A percentile compares a stretch with the other conserved stretches of the same genome.
Conservation (phyloP, 2,113 vertebrate species). For the Corythornis cristatus region DNA sequence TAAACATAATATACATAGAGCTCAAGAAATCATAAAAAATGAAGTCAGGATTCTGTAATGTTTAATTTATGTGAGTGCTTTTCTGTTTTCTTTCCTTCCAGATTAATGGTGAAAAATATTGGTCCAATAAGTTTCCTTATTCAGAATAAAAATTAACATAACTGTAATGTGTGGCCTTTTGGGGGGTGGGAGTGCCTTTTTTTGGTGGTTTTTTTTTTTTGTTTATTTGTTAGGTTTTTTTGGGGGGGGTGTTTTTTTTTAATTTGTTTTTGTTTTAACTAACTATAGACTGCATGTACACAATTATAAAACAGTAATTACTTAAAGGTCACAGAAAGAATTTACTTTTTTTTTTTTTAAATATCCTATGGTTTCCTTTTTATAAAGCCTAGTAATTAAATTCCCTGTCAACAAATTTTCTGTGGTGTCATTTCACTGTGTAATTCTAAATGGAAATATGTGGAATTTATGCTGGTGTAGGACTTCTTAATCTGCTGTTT, state of each 20-base stretch:
- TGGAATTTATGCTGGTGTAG: constrained; percentile 18
- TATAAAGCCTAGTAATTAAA: constrained; percentile 33
- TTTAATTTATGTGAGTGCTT: neutral
- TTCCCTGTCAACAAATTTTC: constrained; percentile 24
- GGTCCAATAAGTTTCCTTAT: neutral
- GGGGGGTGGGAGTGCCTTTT: neutral
- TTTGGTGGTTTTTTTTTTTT: neutral
- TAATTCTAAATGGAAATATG: neutral
- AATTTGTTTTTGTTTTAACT: neutral
- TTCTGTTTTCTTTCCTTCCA: neutral
- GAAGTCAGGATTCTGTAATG: neutral
- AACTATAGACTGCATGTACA: neutral
- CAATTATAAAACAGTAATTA: constrained; percentile 51
- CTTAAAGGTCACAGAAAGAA: constrained; percentile 30
- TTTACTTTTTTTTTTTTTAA: neutral
- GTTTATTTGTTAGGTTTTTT: neutral
- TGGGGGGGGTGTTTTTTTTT: no score
- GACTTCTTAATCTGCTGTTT: constrained; percentile 36
- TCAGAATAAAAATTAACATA: constrained; percentile 5
- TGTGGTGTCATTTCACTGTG: neutral
- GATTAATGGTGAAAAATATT: neutral
- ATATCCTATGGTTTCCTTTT: neutral
- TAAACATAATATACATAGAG: neutral
- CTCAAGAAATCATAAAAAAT: neutral
- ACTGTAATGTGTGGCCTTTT: neutral